Conservation (phyloP, 2,888 invertebrate species). For the Dryobotodes eremita region DNA sequence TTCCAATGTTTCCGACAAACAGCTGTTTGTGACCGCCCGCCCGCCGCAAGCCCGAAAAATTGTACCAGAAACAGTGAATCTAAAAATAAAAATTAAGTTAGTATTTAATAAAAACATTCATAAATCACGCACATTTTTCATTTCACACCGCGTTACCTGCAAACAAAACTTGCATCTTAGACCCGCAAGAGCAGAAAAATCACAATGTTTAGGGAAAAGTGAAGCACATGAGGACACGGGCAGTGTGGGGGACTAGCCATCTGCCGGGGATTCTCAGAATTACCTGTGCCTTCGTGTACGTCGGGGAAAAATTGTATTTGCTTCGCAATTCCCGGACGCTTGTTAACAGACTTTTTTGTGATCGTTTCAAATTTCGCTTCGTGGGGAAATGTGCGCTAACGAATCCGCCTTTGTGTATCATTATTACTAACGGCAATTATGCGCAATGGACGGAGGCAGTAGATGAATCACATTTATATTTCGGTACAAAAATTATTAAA, state of each 20-base stretch:
- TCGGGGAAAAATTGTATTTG: constrained; percentile 60
- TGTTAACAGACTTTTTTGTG: constrained; percentile 67
- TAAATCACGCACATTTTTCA: constrained; percentile 20
- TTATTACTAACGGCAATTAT: constrained; percentile 59
- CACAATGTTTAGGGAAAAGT: constrained; percentile 30
- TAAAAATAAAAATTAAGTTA: constrained; percentile 6
- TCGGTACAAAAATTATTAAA: not conserved
- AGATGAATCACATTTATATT: not conserved
- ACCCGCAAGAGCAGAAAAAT: constrained; percentile 35
- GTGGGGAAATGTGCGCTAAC: constrained; percentile 62
- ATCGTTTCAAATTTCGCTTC: constrained; percentile 65
- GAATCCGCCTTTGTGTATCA: constrained; percentile 62
- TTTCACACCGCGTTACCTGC: constrained; percentile 18
- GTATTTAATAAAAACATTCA: constrained; percentile 17
- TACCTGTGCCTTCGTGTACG: constrained; percentile 19
- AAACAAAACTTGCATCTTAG: constrained; percentile 21
- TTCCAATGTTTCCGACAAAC: not conserved
- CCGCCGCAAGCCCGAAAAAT: not conserved
- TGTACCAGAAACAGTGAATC: not conserved
- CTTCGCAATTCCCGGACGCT: constrained; percentile 66
- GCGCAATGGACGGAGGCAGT: constrained; percentile 36
- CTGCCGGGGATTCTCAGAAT: constrained; percentile 7
- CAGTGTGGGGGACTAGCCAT: constrained; percentile 1
- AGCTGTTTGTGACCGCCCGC: not conserved
- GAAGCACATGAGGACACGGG: not conserved